These are phyloP conservation scores for Cataglyphis rosenhaueri DNA, from an alignment of 2,888 invertebrate species.

Conservation along the genomic window DNA sequence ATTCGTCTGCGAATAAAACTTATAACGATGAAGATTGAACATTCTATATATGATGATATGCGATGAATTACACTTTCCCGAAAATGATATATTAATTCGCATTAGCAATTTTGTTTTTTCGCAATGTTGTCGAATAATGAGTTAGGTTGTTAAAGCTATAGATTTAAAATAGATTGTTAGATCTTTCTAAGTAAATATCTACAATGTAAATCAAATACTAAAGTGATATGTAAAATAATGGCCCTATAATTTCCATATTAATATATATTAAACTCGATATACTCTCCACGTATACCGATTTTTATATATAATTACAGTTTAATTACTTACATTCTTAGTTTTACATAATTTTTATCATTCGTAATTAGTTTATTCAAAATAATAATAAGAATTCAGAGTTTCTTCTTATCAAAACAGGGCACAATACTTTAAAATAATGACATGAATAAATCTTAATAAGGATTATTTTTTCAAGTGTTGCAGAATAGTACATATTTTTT, in stretches of 20 bases:
- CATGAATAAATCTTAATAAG: neutral
- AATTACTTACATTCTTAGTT: neutral
- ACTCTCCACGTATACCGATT: neutral
- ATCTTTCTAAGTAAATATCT: conserved; percentile 17
- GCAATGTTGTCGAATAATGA: conserved; percentile 34
- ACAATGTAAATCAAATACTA: neutral
- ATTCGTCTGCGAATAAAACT: neutral
- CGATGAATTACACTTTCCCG: conserved; percentile 35
- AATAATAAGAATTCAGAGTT: neutral
- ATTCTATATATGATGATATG: conserved; percentile 24
- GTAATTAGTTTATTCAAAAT: neutral
- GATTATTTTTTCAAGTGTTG: neutral
- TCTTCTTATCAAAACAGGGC: neutral
- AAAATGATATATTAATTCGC: conserved; percentile 51
- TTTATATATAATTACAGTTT: neutral
- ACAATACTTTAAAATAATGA: neutral
- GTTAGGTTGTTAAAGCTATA: conserved; percentile 32
- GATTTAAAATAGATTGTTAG: conserved; percentile 9
- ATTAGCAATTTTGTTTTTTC: conserved; percentile 37
- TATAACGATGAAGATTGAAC: conserved; percentile 29
- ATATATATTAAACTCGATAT: neutral
- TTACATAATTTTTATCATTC: neutral
- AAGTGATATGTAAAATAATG: conserved; percentile 4
- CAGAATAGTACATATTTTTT: neutral
- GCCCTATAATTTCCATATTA: neutral